Evolutionary conservation across 2,888 invertebrate species (phyloP).

Genomic region (Stenotaenia linearis): DNA sequence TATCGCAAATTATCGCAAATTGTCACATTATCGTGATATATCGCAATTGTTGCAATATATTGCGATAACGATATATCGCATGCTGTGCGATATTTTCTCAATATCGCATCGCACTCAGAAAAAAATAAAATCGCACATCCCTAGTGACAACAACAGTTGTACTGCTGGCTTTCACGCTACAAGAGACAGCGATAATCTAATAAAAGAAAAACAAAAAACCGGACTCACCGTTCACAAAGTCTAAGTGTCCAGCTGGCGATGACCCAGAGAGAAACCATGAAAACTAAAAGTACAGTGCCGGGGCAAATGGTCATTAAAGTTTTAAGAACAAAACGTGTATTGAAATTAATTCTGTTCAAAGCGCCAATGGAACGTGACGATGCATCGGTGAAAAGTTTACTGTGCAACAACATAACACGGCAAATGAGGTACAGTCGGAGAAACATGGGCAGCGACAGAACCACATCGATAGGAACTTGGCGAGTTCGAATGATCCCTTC

Average conservation of each 20-base stretch:
- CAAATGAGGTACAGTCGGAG: slow-evolving; percentile 97
- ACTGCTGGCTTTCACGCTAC: too few species aligned
- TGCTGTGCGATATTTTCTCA: too few species aligned
- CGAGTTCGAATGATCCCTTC: slow-evolving; percentile 50
- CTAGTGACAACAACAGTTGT: too few species aligned
- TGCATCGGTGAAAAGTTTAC: slow-evolving; percentile 98
- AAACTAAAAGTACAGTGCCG: slow-evolving; percentile 92
- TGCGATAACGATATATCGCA: too few species aligned
- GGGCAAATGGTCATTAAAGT: slow-evolving; percentile 99
- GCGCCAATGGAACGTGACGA: slow-evolving; percentile 69
- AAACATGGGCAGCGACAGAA: slow-evolving; percentile 98
- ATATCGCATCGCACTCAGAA: too few species aligned
- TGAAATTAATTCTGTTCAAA: slow-evolving; percentile 96
- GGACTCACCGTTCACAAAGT: slow-evolving; percentile 98
- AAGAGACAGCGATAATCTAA: too few species aligned
- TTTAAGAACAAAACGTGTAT: slow-evolving; percentile 76
- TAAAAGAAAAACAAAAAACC: too few species aligned
- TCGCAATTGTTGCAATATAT: too few species aligned
- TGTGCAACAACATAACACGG: slow-evolving; percentile 98
- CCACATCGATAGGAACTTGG: slow-evolving; percentile 89
- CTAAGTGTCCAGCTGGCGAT: slow-evolving; percentile 98
- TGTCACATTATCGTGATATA: too few species aligned
- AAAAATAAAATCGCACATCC: too few species aligned
- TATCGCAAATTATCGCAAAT: too few species aligned
- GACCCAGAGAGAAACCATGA: slow-evolving; percentile 99